Evolutionary conservation across 2,113 vertebrate species (phyloP).

Genomic region (Azemiops feae): DNA sequence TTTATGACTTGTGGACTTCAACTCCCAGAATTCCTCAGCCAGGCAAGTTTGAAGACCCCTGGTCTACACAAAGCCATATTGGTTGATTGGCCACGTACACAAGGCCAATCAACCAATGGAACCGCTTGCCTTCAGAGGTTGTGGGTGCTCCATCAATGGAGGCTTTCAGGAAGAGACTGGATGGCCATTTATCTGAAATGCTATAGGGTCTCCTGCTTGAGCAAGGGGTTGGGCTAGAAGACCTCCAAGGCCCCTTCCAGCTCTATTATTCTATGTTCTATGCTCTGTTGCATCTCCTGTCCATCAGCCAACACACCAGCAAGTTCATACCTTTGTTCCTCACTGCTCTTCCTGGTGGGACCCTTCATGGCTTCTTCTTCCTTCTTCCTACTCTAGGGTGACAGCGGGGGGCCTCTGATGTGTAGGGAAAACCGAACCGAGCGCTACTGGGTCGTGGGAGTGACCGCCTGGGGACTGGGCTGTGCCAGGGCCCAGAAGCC

Average conservation of each 20-base stretch:
- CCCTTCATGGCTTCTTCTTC: background rate
- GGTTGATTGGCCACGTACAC: background rate
- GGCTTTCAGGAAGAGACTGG: background rate
- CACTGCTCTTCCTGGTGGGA: background rate
- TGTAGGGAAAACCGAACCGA: slow-evolving; percentile 66
- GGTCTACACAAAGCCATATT: background rate
- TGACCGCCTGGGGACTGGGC: slow-evolving; percentile 74
- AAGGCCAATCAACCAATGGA: background rate
- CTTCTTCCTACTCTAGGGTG: slow-evolving; percentile 63
- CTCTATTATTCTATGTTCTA: background rate
- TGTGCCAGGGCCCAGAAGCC: slow-evolving; percentile 70
- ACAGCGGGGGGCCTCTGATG: slow-evolving; percentile 79
- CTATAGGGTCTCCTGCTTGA: background rate
- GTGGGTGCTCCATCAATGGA: background rate
- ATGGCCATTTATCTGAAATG: too few species aligned
- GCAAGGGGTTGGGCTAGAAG: background rate
- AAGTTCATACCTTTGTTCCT: background rate
- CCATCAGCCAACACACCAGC: background rate
- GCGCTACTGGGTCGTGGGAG: slow-evolving; percentile 68
- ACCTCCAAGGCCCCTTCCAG: background rate
- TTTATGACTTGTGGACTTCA: too few species aligned
- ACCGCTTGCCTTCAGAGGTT: background rate
- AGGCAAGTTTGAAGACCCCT: too few species aligned
- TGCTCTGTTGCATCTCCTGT: background rate
- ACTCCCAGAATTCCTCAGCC: too few species aligned